Conservation (phyloP, 2,113 vertebrate species). For the Crotalus helleri region DNA sequence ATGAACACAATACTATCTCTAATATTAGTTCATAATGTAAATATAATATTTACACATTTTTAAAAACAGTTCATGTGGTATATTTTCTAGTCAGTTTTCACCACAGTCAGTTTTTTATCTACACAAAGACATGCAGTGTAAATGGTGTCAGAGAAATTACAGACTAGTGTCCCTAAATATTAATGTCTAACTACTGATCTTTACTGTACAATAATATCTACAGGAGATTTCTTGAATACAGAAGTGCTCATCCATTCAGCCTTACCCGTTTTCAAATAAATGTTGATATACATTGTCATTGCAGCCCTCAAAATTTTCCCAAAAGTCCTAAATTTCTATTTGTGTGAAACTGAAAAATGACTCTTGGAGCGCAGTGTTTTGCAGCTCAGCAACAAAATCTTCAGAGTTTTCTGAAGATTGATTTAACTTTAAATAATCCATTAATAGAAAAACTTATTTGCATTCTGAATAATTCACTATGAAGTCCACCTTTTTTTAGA, state of each 20-base stretch:
- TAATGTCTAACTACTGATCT: slow-evolving; percentile 84
- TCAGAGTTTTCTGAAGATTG: slow-evolving; percentile 50
- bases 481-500: slow-evolving; percentile 59
- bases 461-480: slow-evolving; percentile 43
- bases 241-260: slow-evolving; percentile 82
- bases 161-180: slow-evolving; percentile 87
- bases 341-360: slow-evolving; percentile 59
- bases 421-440: slow-evolving; percentile 40
- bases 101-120: slow-evolving; percentile 74
- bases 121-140: slow-evolving; percentile 76
- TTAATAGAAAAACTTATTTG: slow-evolving; percentile 27
- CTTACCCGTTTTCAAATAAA: slow-evolving; percentile 83
- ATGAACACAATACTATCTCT: slow-evolving; percentile 60
- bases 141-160: slow-evolving; percentile 91
- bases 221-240: slow-evolving; percentile 93
- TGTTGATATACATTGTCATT: slow-evolving; percentile 74
- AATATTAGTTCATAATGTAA: slow-evolving; percentile 53
- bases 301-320: slow-evolving; percentile 63
- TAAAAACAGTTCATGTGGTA: slow-evolving; percentile 76
- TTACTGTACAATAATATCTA: slow-evolving; percentile 96
- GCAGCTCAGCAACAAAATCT: slow-evolving; percentile 73
- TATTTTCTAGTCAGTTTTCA: slow-evolving; percentile 86
- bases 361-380: slow-evolving; percentile 69
- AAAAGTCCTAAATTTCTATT: slow-evolving; percentile 63
- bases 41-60: slow-evolving; percentile 71